phyloP scores from a whole-genome alignment of 2,113 vertebrate genomes.

The Phylloscopus trochilus region DNA sequence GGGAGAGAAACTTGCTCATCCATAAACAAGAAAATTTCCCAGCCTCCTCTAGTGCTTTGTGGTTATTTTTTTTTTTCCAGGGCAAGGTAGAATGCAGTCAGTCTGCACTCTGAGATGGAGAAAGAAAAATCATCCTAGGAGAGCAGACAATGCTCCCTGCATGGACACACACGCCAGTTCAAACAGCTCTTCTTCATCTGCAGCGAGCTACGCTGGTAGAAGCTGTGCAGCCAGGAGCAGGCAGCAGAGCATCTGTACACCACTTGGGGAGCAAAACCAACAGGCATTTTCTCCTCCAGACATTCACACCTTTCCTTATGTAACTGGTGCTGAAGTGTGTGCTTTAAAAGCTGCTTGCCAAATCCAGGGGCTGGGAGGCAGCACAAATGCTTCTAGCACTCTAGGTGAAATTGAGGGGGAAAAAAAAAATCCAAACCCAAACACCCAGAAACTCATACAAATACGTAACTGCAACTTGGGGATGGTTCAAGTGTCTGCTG shows the following conservation, averaged over 20 bases:
- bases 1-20: slow-evolving; percentile 61
- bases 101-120: background rate
- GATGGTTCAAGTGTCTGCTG: background rate
- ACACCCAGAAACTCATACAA: background rate
- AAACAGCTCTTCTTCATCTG: background rate
- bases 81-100: background rate
- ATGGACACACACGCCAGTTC: accelerated
- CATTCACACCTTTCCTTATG: slow-evolving; percentile 24
- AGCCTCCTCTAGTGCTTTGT: slow-evolving; percentile 26
- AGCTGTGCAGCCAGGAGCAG: background rate
- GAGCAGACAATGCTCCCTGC: background rate
- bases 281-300: slow-evolving; percentile 2
- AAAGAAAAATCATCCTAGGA: background rate
- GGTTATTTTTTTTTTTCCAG: slow-evolving; percentile 7
- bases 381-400: background rate
- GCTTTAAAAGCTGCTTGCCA: background rate
- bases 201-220: background rate
- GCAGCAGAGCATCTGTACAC: background rate
- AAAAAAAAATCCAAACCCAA: background rate
- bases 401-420: background rate
- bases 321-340: background rate
- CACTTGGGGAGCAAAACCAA: background rate
- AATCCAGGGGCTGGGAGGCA: background rate
- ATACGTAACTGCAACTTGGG: accelerated
- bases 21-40: slow-evolving; percentile 57